Percentiles rank a stretch among this genome's conserved stretches.
Conservation (phyloP, 2,888 invertebrate species). For the Agriopis leucophaearia region DNA sequence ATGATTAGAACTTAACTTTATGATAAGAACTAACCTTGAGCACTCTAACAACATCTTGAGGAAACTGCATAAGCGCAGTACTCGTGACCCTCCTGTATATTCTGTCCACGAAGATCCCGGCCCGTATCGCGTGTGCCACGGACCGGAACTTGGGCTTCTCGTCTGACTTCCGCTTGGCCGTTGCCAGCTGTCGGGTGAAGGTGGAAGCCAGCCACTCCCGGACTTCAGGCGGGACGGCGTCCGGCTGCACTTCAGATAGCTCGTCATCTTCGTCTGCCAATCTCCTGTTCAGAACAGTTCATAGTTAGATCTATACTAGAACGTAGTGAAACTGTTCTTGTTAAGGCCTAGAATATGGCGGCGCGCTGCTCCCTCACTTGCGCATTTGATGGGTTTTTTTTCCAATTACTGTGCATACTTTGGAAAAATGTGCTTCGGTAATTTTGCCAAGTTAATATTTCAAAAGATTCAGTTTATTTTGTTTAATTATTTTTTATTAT, state of each 20-base stretch:
- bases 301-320: constrained; percentile 33
- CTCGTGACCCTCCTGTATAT: constrained; percentile 94
- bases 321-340: constrained; percentile 16
- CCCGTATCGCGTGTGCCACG: constrained; percentile 98
- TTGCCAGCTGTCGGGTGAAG: constrained; percentile 95
- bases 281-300: constrained; percentile 85
- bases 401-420: too few species aligned
- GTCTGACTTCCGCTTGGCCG: constrained; percentile 91
- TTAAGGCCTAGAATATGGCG: constrained; percentile 6
- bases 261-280: constrained; percentile 97
- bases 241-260: constrained; percentile 97
- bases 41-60: constrained; percentile 93
- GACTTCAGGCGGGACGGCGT: constrained; percentile 98
- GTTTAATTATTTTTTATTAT: too few species aligned
- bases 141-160: constrained; percentile 96
- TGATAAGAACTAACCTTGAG: constrained; percentile 93
- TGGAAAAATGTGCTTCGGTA: too few species aligned
- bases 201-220: constrained; percentile 98
- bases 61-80: constrained; percentile 94
- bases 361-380: too few species aligned
- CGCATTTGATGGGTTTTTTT: too few species aligned
- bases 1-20: background rate
- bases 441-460: too few species aligned
- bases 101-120: constrained; percentile 98
- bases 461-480: too few species aligned